Evolutionary conservation across 2,797 vertebrate genomes (phyloP).

Genomic region (Hapalemur alaotrensis): DNA sequence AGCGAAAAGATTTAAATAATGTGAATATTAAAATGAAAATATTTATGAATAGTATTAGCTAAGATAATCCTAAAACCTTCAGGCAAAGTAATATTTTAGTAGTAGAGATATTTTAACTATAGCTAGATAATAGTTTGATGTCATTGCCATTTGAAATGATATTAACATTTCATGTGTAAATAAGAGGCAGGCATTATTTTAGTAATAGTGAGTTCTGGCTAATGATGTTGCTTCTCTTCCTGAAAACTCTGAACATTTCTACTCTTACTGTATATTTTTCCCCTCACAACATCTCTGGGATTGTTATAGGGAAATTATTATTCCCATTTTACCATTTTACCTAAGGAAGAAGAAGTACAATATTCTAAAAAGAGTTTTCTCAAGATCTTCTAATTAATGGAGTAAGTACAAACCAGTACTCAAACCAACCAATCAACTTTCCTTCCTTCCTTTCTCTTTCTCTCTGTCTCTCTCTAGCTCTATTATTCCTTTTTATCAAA

Average conservation of each 20-base stretch:
- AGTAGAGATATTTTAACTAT: slow-evolving; percentile 4
- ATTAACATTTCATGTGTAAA: neutral
- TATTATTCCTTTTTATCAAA: neutral
- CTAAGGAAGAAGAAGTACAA: slow-evolving; percentile 8
- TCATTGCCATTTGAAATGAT: neutral
- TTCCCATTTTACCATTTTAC: slow-evolving; percentile 2
- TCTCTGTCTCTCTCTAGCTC: neutral
- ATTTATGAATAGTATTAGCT: slow-evolving; percentile 3
- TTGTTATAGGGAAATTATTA: neutral
- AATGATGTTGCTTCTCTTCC: neutral
- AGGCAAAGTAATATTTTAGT: slow-evolving; percentile 14
- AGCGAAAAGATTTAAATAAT: neutral
- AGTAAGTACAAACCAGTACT: neutral
- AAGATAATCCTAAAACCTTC: neutral
- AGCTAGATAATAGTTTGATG: neutral
- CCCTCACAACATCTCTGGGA: neutral
- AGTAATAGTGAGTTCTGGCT: neutral
- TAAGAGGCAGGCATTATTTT: neutral
- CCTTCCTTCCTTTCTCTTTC: neutral
- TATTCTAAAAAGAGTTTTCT: neutral
- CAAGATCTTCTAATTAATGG: neutral
- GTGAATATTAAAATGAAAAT: too few species aligned
- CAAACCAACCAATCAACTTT: neutral
- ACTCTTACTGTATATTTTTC: neutral
- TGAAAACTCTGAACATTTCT: neutral